Conservation (phyloP, 2,797 vertebrate genomes). For the Nyctibius grandis region DNA sequence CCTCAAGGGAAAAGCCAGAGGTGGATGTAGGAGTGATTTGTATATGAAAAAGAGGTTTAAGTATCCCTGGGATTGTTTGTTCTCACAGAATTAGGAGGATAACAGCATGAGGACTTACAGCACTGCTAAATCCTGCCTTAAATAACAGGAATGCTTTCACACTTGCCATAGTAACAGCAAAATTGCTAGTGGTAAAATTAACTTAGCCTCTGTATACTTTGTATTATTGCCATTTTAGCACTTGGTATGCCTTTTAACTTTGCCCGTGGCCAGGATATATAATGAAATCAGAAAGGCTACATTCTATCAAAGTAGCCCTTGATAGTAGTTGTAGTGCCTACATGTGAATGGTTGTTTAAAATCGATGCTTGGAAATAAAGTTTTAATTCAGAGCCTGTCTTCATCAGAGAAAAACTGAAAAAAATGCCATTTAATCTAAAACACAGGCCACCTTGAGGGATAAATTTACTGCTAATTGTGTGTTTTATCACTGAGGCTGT, state of each 20-base stretch:
- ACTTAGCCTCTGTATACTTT: neutral
- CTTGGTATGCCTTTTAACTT: neutral
- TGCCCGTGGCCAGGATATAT: neutral
- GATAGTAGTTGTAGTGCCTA: neutral
- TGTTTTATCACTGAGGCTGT: neutral
- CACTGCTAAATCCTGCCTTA: neutral
- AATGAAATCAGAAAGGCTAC: neutral
- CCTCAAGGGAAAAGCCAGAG: neutral
- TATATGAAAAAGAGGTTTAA: neutral
- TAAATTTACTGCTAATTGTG: neutral
- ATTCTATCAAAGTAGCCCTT: neutral
- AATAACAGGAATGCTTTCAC: neutral
- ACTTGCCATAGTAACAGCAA: conserved; percentile 30
- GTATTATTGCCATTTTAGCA: neutral
- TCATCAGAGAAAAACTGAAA: neutral
- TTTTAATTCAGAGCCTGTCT: neutral
- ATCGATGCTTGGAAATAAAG: neutral
- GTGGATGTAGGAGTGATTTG: neutral
- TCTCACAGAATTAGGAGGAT: neutral
- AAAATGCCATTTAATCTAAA: neutral
- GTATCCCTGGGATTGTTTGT: neutral
- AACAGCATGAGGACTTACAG: neutral
- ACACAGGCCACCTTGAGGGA: neutral
- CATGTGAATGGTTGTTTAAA: neutral
- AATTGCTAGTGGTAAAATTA: conserved; percentile 25